A percentile compares a stretch with the other conserved stretches of the same genome.
These are phyloP conservation scores for Holacanthella duospinosa DNA, from an alignment of 2,888 invertebrate species.

Conservation along the genomic window DNA sequence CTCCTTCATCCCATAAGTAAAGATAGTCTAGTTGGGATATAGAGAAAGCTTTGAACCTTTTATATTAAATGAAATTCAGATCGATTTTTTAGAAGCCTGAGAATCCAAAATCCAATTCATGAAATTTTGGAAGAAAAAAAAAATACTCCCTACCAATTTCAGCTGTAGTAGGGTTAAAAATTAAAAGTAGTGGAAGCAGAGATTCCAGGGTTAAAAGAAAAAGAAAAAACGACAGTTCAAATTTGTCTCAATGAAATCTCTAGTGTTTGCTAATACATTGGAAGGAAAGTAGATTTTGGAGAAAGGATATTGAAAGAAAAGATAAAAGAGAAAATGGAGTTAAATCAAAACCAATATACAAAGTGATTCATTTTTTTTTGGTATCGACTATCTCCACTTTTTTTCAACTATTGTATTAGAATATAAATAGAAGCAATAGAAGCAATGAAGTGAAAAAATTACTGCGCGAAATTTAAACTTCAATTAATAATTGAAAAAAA, in stretches of 20 bases:
- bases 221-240: neutral
- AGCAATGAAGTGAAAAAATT: no score
- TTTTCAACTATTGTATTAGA: no score
- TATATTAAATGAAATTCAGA: neutral
- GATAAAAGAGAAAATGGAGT: neutral
- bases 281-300: neutral
- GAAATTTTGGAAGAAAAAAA: neutral
- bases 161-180: neutral
- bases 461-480: no score
- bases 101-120: neutral
- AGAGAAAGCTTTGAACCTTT: no score
- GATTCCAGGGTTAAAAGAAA: neutral
- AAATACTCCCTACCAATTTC: neutral
- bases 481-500: no score
- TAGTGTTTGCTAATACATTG: neutral
- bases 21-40: no score
- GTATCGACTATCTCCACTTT: no score
- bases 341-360: neutral
- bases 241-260: neutral
- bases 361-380: no score
- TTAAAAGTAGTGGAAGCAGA: neutral
- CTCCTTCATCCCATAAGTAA: neutral
- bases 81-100: neutral
- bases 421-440: no score
- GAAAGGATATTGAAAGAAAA: neutral